Percentiles rank a stretch among this genome's conserved stretches.
These are phyloP conservation scores for Polymixis flavicincta DNA, from an alignment of 2,888 invertebrate genomes.

Conservation along the genomic window DNA sequence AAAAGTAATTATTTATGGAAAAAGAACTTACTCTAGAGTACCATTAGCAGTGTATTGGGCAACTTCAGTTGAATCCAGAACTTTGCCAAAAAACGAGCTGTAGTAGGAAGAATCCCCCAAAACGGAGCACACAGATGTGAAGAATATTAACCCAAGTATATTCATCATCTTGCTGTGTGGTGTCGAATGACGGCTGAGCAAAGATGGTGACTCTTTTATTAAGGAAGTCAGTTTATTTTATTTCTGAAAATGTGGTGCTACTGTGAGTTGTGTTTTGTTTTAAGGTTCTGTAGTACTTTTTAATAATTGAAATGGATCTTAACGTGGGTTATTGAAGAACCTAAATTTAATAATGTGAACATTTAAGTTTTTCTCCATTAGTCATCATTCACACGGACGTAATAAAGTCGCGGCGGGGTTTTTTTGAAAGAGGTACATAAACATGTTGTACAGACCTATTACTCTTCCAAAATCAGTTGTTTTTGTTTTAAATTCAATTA, in stretches of 20 bases:
- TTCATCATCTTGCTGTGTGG: conserved; percentile 30
- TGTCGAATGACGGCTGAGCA: conserved; percentile 7
- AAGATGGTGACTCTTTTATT: conserved; percentile 9
- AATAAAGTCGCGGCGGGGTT: too few species aligned
- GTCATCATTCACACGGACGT: too few species aligned
- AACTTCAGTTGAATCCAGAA: conserved; percentile 2
- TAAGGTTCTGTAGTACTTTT: conserved; percentile 17
- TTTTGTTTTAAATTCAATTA: too few species aligned
- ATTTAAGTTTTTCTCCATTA: background rate
- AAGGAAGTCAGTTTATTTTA: background rate
- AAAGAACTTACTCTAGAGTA: conserved; percentile 39
- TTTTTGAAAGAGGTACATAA: too few species aligned
- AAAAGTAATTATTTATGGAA: background rate
- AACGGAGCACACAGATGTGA: conserved; percentile 14
- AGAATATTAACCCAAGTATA: conserved; percentile 9
- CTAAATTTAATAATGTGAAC: too few species aligned
- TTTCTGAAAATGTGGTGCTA: conserved; percentile 1
- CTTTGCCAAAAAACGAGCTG: conserved; percentile 32
- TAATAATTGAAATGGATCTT: background rate
- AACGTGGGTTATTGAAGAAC: background rate
- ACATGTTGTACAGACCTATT: too few species aligned
- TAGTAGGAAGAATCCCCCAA: conserved; percentile 38
- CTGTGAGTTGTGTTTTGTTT: background rate
- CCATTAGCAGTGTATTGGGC: conserved; percentile 33
- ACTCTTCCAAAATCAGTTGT: too few species aligned